phyloP scores from a whole-genome alignment of 1,140 invertebrate genomes.

The Drosophila lowei region DNA sequence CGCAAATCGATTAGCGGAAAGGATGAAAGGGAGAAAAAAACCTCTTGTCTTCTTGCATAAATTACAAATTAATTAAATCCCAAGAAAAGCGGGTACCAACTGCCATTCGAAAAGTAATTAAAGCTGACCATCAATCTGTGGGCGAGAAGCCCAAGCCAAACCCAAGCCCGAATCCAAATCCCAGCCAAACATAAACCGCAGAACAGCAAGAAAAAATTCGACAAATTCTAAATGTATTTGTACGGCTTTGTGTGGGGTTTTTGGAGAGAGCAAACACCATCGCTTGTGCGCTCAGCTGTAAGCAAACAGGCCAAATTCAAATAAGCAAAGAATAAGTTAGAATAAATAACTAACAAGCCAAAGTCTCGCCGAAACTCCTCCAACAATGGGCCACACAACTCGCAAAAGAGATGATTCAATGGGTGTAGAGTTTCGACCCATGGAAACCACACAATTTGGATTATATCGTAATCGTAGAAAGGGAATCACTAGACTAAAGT shows the following conservation, averaged over 20 bases:
- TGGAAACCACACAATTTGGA: neutral
- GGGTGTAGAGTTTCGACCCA: constrained; percentile 47
- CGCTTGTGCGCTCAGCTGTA: constrained; percentile 65
- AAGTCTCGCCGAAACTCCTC: constrained; percentile 45
- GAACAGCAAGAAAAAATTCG: constrained; percentile 1
- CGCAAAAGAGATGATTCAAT: constrained; percentile 56
- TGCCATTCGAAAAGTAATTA: constrained; percentile 68
- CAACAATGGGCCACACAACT: constrained; percentile 15
- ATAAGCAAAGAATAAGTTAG: constrained; percentile 75
- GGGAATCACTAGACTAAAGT: constrained; percentile 20
- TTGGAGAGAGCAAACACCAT: constrained; percentile 48
- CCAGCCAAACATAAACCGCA: constrained; percentile 22
- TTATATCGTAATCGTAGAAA: too few species aligned
- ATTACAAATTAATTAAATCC: constrained; percentile 76
- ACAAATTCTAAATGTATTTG: constrained; percentile 18
- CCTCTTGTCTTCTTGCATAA: constrained; percentile 54
- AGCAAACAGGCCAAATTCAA: constrained; percentile 77
- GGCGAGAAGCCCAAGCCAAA: constrained; percentile 27
- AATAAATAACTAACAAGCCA: constrained; percentile 72
- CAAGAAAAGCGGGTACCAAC: constrained; percentile 22
- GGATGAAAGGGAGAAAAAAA: constrained; percentile 19
- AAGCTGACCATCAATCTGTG: constrained; percentile 57
- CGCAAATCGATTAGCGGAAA: constrained; percentile 63
- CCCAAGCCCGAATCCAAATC: constrained; percentile 12
- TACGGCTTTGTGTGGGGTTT: constrained; percentile 15